Conservation (phyloP, 2,797 vertebrate genomes). For the Lerista edwardsae region DNA sequence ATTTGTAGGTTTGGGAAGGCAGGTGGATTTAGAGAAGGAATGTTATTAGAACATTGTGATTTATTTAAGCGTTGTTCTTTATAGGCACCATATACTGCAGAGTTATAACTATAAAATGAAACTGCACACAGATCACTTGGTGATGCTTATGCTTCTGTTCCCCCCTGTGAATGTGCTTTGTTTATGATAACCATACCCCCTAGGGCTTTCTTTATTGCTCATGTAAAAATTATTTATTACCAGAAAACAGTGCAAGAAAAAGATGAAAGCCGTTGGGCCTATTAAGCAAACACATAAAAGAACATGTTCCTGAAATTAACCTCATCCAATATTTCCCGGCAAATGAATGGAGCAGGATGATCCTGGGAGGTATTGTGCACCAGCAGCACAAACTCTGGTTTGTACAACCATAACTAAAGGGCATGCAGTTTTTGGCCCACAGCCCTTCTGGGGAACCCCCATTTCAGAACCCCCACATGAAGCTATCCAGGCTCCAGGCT, state of each 20-base stretch:
- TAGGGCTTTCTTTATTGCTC: conserved; percentile 53
- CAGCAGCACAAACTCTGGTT: background rate
- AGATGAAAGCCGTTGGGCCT: conserved; percentile 44
- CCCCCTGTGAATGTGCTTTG: conserved; percentile 6
- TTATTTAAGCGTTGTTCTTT: conserved; percentile 16
- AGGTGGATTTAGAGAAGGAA: conserved; percentile 1
- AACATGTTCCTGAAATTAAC: conserved; percentile 35
- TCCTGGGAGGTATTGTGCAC: background rate
- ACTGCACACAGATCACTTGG: background rate
- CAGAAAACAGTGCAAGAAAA: conserved; percentile 36
- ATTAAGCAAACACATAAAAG: conserved; percentile 42
- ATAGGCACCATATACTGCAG: background rate
- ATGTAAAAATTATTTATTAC: conserved; percentile 47
- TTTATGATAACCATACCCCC: conserved; percentile 41
- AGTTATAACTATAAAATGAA: conserved; percentile 34
- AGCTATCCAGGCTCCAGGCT: background rate
- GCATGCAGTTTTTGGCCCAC: background rate
- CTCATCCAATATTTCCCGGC: conserved; percentile 26
- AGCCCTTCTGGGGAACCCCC: background rate
- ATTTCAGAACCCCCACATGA: background rate
- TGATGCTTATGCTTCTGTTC: background rate
- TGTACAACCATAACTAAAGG: background rate
- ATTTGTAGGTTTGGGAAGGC: background rate
- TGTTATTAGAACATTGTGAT: background rate
- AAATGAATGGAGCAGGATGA: conserved; percentile 3